Evolutionary conservation across 1,140 invertebrate genomes (phyloP).

Genomic region (Meloidogyne exigua): DNA sequence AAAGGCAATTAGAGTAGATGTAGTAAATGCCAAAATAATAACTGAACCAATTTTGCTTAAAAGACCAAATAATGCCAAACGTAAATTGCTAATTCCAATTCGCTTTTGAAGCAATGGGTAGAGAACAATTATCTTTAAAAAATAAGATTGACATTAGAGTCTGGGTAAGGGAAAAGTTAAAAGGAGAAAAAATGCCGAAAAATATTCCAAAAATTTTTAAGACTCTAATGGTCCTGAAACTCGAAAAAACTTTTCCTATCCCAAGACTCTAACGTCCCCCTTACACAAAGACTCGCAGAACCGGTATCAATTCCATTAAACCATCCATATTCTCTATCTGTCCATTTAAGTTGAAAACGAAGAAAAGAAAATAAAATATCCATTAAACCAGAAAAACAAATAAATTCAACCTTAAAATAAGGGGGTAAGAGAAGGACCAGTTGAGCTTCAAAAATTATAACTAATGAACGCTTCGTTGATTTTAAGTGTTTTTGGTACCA

Average conservation of each 20-base stretch:
- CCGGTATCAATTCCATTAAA: conserved; percentile 44
- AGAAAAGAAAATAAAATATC: conserved; percentile 54
- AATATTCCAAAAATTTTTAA: too few species aligned
- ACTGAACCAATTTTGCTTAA: conserved; percentile 48
- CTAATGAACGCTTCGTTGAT: too few species aligned
- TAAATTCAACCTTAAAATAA: background rate
- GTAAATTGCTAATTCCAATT: conserved; percentile 35
- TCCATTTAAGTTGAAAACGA: conserved; percentile 47
- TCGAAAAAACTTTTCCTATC: background rate
- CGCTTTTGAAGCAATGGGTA: conserved; percentile 44
- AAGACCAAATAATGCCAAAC: conserved; percentile 45
- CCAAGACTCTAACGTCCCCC: background rate
- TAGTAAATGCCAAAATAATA: conserved; percentile 46
- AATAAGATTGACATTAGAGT: conserved; percentile 10
- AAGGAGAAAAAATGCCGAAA: too few species aligned
- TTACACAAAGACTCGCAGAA: conserved; percentile 39
- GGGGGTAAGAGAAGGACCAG: background rate
- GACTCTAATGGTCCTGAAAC: too few species aligned
- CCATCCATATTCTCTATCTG: conserved; percentile 46
- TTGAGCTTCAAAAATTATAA: too few species aligned
- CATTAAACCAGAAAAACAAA: conserved; percentile 32
- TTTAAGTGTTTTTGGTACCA: too few species aligned
- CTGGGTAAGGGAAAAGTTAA: too few species aligned
- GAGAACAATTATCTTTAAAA: conserved; percentile 22
- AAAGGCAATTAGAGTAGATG: conserved; percentile 33